These are phyloP conservation scores for Troides helena DNA, from an alignment of 2,888 invertebrate species.

Conservation along the genomic window DNA sequence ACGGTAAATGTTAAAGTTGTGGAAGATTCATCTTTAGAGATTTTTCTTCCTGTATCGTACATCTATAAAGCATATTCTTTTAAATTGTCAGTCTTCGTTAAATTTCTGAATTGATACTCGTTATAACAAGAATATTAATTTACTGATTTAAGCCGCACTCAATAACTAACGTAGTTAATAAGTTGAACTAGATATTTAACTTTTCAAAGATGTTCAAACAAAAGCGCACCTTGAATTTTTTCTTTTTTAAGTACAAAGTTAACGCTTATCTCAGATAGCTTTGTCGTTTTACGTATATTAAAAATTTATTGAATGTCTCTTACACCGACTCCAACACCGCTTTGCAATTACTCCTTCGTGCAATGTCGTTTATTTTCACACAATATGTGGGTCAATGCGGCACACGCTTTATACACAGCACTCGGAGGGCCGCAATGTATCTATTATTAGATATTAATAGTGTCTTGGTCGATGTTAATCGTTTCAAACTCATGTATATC, in stretches of 20 bases:
- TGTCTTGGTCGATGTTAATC: slow-evolving; percentile 46
- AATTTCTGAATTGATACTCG: too few species aligned
- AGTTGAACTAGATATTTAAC: too few species aligned
- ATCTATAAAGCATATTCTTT: too few species aligned
- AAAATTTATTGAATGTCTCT: neutral
- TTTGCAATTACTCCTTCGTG: slow-evolving; percentile 23
- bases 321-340: slow-evolving; percentile 19
- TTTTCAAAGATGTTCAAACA: too few species aligned
- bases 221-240: too few species aligned
- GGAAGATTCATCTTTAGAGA: too few species aligned
- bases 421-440: slow-evolving; percentile 55
- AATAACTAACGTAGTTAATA: too few species aligned
- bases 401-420: slow-evolving; percentile 38
- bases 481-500: slow-evolving; percentile 12
- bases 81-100: too few species aligned
- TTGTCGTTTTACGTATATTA: neutral
- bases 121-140: too few species aligned
- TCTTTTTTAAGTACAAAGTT: neutral
- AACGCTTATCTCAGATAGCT: neutral
- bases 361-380: slow-evolving; percentile 59
- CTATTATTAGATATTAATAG: slow-evolving; percentile 57
- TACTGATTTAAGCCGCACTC: too few species aligned
- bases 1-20: too few species aligned
- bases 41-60: too few species aligned
- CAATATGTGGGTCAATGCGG: slow-evolving; percentile 74